phyloP scores from a whole-genome alignment of 2,113 vertebrate species.

The Lycocorax pyrrhopterus region DNA sequence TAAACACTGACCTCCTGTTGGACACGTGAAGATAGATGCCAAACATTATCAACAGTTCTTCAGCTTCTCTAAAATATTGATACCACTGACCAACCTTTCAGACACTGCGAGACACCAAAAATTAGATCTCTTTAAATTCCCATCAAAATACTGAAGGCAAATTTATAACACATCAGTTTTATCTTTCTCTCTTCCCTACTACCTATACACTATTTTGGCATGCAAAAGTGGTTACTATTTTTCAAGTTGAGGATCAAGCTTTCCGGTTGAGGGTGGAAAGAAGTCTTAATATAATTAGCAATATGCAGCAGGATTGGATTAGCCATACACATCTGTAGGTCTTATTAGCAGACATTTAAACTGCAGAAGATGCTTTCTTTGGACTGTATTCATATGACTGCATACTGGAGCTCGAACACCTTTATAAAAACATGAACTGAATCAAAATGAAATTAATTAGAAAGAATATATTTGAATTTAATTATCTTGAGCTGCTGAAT shows the following conservation, averaged over 20 bases:
- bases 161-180: background rate
- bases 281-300: background rate
- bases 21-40: background rate
- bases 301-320: background rate
- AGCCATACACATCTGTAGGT: background rate
- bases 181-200: background rate
- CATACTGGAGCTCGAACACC: background rate
- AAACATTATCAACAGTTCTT: background rate
- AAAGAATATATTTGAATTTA: slow-evolving; percentile 42
- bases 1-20: background rate
- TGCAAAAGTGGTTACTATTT: background rate
- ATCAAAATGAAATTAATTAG: slow-evolving; percentile 36
- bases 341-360: background rate
- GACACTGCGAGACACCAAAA: background rate
- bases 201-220: background rate
- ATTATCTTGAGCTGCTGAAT: slow-evolving; percentile 20
- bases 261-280: background rate
- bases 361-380: background rate
- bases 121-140: background rate
- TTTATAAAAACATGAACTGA: slow-evolving; percentile 15
- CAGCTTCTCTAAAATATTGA: background rate
- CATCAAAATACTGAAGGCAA: background rate
- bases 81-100: background rate
- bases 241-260: background rate
- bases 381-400: background rate